Percentiles rank a stretch among this genome's conserved stretches.
These are phyloP conservation scores for Saccostrea cuccullata DNA, from an alignment of 1,140 invertebrate species.

Conservation along the genomic window DNA sequence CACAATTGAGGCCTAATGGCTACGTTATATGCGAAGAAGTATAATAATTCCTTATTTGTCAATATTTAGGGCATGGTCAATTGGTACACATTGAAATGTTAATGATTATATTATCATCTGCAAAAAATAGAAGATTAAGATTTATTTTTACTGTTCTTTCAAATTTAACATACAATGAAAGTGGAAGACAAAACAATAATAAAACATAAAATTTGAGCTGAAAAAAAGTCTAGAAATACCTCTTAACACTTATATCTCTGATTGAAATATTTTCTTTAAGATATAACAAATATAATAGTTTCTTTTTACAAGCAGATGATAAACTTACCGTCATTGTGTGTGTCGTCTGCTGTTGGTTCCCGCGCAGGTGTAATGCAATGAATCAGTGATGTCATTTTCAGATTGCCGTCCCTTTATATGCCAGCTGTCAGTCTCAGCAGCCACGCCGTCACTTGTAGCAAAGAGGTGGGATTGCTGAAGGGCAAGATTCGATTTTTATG, in stretches of 20 bases:
- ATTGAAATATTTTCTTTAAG: not conserved
- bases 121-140: not conserved
- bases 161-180: not conserved
- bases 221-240: not conserved
- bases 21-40: not conserved
- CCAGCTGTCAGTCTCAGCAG: constrained; percentile 1
- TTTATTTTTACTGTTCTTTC: not conserved
- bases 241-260: not conserved
- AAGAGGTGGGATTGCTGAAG: constrained; percentile 23
- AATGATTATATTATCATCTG: not conserved
- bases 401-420: constrained; percentile 10
- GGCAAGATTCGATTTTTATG: constrained; percentile 16
- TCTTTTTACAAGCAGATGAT: not conserved
- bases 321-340: constrained; percentile 17
- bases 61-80: not conserved
- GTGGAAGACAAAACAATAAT: not conserved
- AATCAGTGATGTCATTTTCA: constrained; percentile 25
- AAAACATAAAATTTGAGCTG: not conserved
- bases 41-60: not conserved
- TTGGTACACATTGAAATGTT: not conserved
- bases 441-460: not conserved
- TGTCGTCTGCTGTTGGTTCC: not conserved
- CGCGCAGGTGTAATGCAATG: not conserved
- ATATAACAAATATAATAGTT: not conserved
- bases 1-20: not conserved